Conservation (phyloP, 2,888 invertebrate species). For the Sinodicranocentrus sp. region DNA sequence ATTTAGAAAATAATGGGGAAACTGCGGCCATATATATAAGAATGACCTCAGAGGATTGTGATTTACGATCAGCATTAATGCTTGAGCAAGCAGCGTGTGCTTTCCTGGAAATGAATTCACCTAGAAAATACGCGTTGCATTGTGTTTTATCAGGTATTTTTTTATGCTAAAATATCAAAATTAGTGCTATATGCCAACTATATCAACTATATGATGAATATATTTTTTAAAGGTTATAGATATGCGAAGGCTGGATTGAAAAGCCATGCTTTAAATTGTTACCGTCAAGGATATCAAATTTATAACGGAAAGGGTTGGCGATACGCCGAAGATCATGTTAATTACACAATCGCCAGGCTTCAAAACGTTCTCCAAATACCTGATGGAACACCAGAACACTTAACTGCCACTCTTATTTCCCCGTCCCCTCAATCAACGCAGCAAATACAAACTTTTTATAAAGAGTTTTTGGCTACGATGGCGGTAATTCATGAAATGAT, state of each 20-base stretch:
- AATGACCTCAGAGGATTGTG: conserved; percentile 98
- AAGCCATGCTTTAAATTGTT: conserved; percentile 94
- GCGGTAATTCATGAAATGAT: conserved; percentile 60
- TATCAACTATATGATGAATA: neutral
- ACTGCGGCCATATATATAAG: conserved; percentile 97
- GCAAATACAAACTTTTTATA: conserved; percentile 70
- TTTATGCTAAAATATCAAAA: too few species aligned
- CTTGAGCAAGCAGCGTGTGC: conserved; percentile 97
- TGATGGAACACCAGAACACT: conserved; percentile 63
- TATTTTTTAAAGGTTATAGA: conserved; percentile 89
- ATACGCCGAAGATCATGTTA: conserved; percentile 96
- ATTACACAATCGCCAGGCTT: conserved; percentile 94
- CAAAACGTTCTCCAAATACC: conserved; percentile 82
- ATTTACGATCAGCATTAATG: conserved; percentile 94
- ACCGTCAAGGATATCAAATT: conserved; percentile 92
- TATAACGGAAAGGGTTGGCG: conserved; percentile 91
- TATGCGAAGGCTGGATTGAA: conserved; percentile 95
- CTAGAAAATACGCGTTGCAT: conserved; percentile 96
- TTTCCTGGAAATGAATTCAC: conserved; percentile 85
- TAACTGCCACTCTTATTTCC: conserved; percentile 82
- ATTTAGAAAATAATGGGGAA: conserved; percentile 88
- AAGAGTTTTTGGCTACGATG: conserved; percentile 68
- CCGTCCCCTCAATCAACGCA: conserved; percentile 79
- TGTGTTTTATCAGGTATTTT: conserved; percentile 92
- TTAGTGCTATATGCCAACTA: neutral